These are phyloP conservation scores for human (Homo sapiens) DNA, from an alignment of 2,113 vertebrate genomes.

Conservation along the genomic window DNA sequence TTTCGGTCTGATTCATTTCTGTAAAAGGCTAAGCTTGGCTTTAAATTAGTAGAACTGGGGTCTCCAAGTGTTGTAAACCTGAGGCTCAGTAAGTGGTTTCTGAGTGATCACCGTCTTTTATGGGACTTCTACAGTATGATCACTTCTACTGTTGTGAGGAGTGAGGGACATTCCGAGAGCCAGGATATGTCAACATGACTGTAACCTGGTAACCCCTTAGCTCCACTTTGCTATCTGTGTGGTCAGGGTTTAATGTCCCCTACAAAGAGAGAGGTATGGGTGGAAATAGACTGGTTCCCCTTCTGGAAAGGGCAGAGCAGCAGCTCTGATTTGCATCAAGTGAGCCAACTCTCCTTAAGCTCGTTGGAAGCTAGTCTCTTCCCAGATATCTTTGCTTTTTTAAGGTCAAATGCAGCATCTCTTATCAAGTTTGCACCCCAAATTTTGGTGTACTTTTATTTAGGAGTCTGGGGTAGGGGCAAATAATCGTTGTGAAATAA, in stretches of 20 bases:
- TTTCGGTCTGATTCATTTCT: slow-evolving; percentile 18
- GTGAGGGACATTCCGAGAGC: slow-evolving; percentile 50
- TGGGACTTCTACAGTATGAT: slow-evolving; percentile 30
- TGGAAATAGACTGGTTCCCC: slow-evolving; percentile 23
- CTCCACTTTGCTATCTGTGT: slow-evolving; percentile 66
- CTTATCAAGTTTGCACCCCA: background rate
- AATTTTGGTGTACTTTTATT: background rate
- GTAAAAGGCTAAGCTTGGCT: slow-evolving; percentile 52
- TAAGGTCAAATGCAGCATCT: background rate
- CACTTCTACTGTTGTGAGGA: slow-evolving; percentile 41
- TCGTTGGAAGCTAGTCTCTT: slow-evolving; percentile 12
- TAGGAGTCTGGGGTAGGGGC: background rate
- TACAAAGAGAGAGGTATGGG: background rate
- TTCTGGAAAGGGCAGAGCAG: slow-evolving; percentile 3
- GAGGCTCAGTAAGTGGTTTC: slow-evolving; percentile 41
- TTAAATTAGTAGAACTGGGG: background rate
- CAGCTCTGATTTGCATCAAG: background rate
- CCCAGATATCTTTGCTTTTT: background rate
- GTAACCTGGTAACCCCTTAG: slow-evolving; percentile 76
- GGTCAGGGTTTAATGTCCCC: slow-evolving; percentile 63
- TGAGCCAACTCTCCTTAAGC: background rate
- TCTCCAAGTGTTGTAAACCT: background rate
- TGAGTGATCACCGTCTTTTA: background rate
- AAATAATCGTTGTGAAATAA: background rate
- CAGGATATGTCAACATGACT: slow-evolving; percentile 66